phyloP scores from a whole-genome alignment of 2,113 vertebrate species.

The Micronycteris hirsuta region DNA sequence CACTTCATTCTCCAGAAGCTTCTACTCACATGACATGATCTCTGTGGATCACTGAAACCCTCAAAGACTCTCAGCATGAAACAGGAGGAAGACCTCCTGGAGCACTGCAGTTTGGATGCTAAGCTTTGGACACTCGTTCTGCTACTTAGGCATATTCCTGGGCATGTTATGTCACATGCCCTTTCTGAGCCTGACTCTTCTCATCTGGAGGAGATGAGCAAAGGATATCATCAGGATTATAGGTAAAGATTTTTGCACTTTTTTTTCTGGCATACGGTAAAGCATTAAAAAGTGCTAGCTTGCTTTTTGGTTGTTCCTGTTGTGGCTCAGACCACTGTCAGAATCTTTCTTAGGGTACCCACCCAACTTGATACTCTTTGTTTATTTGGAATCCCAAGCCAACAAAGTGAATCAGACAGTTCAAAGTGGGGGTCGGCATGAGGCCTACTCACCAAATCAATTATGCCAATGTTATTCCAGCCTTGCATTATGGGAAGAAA shows the following conservation, averaged over 20 bases:
- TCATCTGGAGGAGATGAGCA: not conserved
- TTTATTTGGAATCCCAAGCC: not conserved
- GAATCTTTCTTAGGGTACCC: not conserved
- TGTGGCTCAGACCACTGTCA: not conserved
- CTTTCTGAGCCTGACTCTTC: not conserved
- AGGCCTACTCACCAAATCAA: conserved; percentile 88
- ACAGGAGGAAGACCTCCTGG: not conserved
- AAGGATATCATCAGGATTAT: not conserved
- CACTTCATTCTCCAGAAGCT: not conserved
- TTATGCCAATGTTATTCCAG: conserved; percentile 98
- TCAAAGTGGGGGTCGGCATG: not conserved
- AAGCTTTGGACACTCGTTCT: not conserved
- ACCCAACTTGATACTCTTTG: not conserved
- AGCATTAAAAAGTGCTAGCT: not conserved
- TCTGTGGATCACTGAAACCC: not conserved
- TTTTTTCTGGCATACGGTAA: not conserved
- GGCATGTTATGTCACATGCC: not conserved
- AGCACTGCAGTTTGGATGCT: not conserved
- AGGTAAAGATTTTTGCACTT: not conserved
- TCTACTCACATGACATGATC: not conserved
- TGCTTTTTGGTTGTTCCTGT: not conserved
- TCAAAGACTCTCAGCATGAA: not conserved
- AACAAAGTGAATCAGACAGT: not conserved
- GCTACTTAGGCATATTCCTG: not conserved
- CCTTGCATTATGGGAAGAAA: conserved; percentile 99